Base-by-base conservation (phyloP, 2,113 vertebrate genomes). In the Blennius ocellaris region DNA sequence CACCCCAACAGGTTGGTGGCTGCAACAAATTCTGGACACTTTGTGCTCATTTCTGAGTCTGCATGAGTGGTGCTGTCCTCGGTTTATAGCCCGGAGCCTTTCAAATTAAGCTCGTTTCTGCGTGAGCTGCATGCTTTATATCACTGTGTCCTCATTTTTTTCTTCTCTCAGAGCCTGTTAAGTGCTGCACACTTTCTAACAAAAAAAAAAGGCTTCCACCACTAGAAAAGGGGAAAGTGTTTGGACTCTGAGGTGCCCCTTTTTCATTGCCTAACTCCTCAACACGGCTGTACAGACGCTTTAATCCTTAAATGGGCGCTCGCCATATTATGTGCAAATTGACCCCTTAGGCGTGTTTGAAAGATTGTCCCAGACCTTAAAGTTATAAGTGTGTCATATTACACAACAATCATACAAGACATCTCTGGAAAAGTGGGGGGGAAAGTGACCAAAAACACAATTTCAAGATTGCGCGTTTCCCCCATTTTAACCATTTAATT, bases 1-100 rank as follows among this genome's bases (percentile, higher is more conserved):
- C 21, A 5, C 50, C 47, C 75, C 84, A 87, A 83, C 88, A 87
- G 84, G 87, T 89, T 83, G 82, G 71, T 44, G 68, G 74, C 74
- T 61, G 48, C 44, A 54, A 11, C 40, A 15, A 10, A 62, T 48
- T 60, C 59, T 9, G 59, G 53, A 57, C 78, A 43, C 80, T 43
- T 6, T 6, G 7, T 3, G 41, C 59, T 79, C 51, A 54, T 70
- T 50, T 57, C 47, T 54, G 21, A 68, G 81, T 73, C 69, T 65
- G 77, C 68, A 58, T 55, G 76, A 69, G 79, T 16, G 45, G 58
- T 37, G 64, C 72, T 47, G 78, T 78, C 76, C 76, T 77, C 69
- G 47, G 51, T 30, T 38, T 21, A 17, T 53, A 17, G 73, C 79
- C 74, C 3, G 36, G 0, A 86, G 84, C 79, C 69, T 81, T 66